Evolutionary conservation across 2,797 vertebrate genomes (phyloP), one percentile per base, ranked within the genome.

Genomic region (Silurus aristotelis): DNA sequence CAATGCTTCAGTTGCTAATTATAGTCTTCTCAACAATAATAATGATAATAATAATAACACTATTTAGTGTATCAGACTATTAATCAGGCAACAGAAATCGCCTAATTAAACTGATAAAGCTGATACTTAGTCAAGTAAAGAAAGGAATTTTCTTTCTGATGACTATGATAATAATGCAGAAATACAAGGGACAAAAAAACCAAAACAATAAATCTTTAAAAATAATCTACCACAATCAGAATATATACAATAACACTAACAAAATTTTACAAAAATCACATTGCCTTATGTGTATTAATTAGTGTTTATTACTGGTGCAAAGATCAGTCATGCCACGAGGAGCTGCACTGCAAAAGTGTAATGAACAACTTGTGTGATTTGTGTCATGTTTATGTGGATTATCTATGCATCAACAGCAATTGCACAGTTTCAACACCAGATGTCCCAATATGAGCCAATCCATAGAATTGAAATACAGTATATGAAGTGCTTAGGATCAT

Each of bases 1-100:
- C 68, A 85, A 20, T 73, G 70, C 78, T 81, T 73, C 46, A n/a
- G 14, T 19, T 85, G 60, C 52, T 61, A 63, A 80, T 56, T 67
- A 55, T 8, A 58, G 9, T 43, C 10, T 67, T 14, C 1, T 67
- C 6, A 22, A 38, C 22, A 61, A 61, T 78, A 60, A 61, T 19
- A 27, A 17, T 22, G 1, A 10, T 52, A 22, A 2, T 73, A 13
- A n/a, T 27, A 75, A 15, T 17, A 75, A 58, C 22, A 77, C 31
- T 58, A 27, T 15, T 76, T 0, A 76, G 27, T 61, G 4, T 0
- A 46, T 58, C 6, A 78, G 19, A 67, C 46, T 61, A 14, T 78
- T 75, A 25, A 43, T 71, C 2, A 67, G 60, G 43, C 15, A n/a
- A 27, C 25, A 67, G 1, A 63, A 75, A 43, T 0, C 56, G 19